These are phyloP conservation scores for Acleris laterana DNA, from an alignment of 2,888 invertebrate species.

Conservation along the genomic window DNA sequence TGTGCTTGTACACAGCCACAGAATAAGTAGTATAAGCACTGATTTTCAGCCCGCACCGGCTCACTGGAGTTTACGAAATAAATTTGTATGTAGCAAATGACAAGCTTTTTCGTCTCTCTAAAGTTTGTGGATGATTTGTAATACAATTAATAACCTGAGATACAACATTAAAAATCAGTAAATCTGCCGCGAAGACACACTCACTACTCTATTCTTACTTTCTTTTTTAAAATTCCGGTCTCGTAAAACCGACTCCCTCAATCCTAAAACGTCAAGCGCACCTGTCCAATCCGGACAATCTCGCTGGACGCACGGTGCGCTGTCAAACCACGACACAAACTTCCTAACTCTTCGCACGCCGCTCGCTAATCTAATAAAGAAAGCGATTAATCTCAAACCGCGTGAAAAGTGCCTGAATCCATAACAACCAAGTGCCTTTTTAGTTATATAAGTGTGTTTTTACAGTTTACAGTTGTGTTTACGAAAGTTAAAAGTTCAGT, in stretches of 20 bases:
- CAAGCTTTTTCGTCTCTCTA: too few species aligned
- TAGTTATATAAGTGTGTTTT: conserved; percentile 38
- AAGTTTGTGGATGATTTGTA: too few species aligned
- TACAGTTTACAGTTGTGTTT: conserved; percentile 37
- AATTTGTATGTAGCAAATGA: too few species aligned
- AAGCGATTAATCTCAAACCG: conserved; percentile 49
- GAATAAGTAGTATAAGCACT: too few species aligned
- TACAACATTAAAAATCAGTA: neutral
- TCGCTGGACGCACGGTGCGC: conserved; percentile 27
- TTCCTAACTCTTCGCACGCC: conserved; percentile 46
- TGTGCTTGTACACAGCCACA: too few species aligned
- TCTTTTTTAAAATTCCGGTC: conserved; percentile 9
- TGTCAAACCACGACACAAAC: conserved; percentile 26
- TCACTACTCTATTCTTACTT: too few species aligned
- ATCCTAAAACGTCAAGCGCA: neutral
- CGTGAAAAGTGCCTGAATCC: conserved; percentile 46
- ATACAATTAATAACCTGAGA: neutral
- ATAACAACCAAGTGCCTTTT: conserved; percentile 35
- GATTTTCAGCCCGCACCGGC: too few species aligned
- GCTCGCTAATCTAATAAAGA: conserved; percentile 46
- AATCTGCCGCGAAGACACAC: too few species aligned
- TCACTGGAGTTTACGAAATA: too few species aligned
- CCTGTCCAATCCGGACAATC: conserved; percentile 22
- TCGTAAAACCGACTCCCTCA: conserved; percentile 13
- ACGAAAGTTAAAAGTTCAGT: conserved; percentile 40